Conservation (phyloP, 2,888 invertebrate species). For the Amphipoea oculea region DNA sequence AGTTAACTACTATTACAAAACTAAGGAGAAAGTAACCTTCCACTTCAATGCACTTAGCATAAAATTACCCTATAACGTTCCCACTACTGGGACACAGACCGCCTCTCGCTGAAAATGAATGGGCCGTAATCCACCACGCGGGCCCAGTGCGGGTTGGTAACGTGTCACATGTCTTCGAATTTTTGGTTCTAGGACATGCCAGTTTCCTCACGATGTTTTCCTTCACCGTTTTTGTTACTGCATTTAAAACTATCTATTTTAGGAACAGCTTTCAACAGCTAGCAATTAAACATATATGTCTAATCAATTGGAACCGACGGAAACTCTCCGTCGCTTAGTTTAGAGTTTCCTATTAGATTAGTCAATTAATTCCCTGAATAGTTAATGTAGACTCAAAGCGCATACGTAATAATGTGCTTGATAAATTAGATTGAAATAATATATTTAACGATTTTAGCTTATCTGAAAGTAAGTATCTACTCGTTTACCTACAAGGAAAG, state of each 20-base stretch:
- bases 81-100: background rate
- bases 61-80: background rate
- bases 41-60: background rate
- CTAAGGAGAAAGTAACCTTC: too few relatives aligned
- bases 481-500: too few relatives aligned
- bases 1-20: too few relatives aligned
- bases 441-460: background rate
- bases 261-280: slow-evolving; percentile 3
- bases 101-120: background rate
- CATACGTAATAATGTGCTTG: slow-evolving; percentile 24
- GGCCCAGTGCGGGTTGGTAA: background rate
- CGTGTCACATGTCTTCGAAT: background rate
- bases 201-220: background rate
- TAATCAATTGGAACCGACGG: slow-evolving; percentile 64
- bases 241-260: background rate
- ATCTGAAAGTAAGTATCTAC: slow-evolving; percentile 10
- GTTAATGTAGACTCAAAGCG: slow-evolving; percentile 43
- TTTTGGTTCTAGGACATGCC: background rate
- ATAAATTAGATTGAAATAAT: slow-evolving; percentile 1
- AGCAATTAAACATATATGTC: slow-evolving; percentile 26
- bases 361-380: slow-evolving; percentile 45
- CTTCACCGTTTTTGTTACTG: background rate
- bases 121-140: background rate
- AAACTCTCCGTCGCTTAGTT: slow-evolving; percentile 64
- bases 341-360: slow-evolving; percentile 55